Conservation (phyloP, 2,113 vertebrate species). For the Myiozetetes cayanensis region DNA sequence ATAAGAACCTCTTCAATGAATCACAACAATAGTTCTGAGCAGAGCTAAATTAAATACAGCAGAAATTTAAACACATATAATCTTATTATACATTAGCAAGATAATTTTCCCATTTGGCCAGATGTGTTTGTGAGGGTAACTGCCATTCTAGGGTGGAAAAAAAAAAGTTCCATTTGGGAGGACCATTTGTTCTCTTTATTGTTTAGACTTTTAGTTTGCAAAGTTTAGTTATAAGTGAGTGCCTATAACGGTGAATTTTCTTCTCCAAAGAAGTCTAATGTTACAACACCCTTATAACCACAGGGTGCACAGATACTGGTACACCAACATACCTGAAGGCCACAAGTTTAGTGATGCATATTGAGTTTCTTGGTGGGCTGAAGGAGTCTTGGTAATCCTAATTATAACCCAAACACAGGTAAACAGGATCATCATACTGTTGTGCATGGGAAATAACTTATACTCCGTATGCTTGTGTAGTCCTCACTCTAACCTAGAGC, state of each 20-base stretch:
- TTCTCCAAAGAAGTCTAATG: neutral
- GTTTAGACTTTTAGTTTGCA: neutral
- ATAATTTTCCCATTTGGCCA: neutral
- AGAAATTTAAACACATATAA: neutral
- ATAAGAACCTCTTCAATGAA: neutral
- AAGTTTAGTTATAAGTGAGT: neutral
- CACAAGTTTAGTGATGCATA: neutral
- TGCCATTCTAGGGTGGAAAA: neutral
- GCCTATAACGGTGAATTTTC: neutral
- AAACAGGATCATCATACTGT: neutral
- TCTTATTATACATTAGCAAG: neutral
- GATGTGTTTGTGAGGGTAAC: neutral
- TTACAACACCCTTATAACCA: accelerated
- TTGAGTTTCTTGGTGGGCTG: neutral
- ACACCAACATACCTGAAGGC: neutral
- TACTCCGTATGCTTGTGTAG: neutral
- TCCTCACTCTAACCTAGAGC: neutral
- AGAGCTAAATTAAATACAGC: neutral
- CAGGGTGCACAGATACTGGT: neutral
- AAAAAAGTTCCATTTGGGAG: neutral
- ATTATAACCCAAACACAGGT: neutral
- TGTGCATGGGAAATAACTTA: neutral
- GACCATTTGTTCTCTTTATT: neutral
- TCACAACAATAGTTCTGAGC: neutral
- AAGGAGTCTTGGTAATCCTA: neutral